Base-by-base conservation (phyloP, 1,140 invertebrate genomes). In the Lutraria rhynchaena region DNA sequence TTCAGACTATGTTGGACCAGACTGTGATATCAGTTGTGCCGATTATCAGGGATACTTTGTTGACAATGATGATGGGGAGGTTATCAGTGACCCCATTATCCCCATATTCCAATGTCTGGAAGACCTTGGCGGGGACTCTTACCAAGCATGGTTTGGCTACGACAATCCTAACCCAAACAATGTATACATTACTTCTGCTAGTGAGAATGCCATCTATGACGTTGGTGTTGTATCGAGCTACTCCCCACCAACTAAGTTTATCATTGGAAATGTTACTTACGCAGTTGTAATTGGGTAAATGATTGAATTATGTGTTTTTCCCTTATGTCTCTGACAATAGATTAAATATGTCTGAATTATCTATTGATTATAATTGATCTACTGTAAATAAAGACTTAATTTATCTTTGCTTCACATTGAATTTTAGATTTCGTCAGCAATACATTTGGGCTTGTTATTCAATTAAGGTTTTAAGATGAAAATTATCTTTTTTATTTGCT, bases 1-100 rank as follows among this genome's bases (percentile, higher is more conserved):
- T 41, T 41, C 61, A 89, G 88, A 88, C 65, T 88, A 81, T 82
- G 88, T 89, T 81, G 88, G 88, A 5, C 85, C 85, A n/a, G 84
- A 86, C 37, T 89, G 88, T 71, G 82, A 74, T 57, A 88, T 89
- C 13, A 83, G 81, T 0, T 89, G 88, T 83, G 65, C 74, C 13
- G 44, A 85, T n/a, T 53, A 80, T 15, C 87, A 88, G 33, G 88
- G 88, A 29, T 76, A 85, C 33, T 87, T 87, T 69, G 80, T 75
- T 15, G 84, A 88, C 55, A 75, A 51, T 7, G n/a, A 73, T 60
- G 87, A 88, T 71, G 85, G 85, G 1, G 46, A 51, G 31, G 77
- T 58, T 33, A 74, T 82, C 27, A 58, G 29, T 1, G 53, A 70
- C 4, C 76, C 85, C 7, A 60, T 88, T 22, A 27, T 57, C 17